Evolutionary conservation across 2,888 invertebrate genomes (phyloP).

Genomic region (Megaustenia siamemsis): DNA sequence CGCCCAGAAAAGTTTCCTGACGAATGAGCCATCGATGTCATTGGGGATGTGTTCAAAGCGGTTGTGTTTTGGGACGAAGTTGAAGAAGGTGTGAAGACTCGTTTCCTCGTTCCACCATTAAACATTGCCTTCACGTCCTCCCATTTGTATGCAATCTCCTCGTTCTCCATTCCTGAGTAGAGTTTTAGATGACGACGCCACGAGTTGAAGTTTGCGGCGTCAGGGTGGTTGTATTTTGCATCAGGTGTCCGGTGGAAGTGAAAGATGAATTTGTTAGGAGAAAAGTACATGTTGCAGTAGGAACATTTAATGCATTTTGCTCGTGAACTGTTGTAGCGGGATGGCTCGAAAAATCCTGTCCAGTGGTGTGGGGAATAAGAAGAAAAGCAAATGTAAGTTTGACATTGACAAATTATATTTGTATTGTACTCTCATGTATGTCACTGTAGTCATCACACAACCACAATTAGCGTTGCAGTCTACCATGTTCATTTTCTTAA

Average conservation of each 20-base stretch:
- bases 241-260: slow-evolving; percentile 89
- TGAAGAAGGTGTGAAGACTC: slow-evolving; percentile 78
- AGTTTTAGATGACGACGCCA: slow-evolving; percentile 97
- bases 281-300: slow-evolving; percentile 96
- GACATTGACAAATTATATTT: background rate
- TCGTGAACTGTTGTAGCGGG: slow-evolving; percentile 86
- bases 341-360: slow-evolving; percentile 82
- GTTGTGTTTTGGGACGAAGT: slow-evolving; percentile 18
- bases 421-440: background rate
- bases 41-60: slow-evolving; percentile 50
- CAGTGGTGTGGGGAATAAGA: slow-evolving; percentile 35
- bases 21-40: slow-evolving; percentile 13
- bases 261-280: slow-evolving; percentile 99
- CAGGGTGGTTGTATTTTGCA: slow-evolving; percentile 91
- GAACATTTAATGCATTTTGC: slow-evolving; percentile 98
- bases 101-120: slow-evolving; percentile 95
- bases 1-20: slow-evolving; percentile 30
- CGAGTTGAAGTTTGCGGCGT: slow-evolving; percentile 98
- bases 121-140: slow-evolving; percentile 99
- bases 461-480: too few species aligned
- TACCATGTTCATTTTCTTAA: too few species aligned
- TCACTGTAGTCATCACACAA: background rate
- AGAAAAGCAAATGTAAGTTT: background rate
- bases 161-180: slow-evolving; percentile 81
- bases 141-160: slow-evolving; percentile 86